Conservation (phyloP, 1,140 invertebrate species). For the Diorhabda elongata region DNA sequence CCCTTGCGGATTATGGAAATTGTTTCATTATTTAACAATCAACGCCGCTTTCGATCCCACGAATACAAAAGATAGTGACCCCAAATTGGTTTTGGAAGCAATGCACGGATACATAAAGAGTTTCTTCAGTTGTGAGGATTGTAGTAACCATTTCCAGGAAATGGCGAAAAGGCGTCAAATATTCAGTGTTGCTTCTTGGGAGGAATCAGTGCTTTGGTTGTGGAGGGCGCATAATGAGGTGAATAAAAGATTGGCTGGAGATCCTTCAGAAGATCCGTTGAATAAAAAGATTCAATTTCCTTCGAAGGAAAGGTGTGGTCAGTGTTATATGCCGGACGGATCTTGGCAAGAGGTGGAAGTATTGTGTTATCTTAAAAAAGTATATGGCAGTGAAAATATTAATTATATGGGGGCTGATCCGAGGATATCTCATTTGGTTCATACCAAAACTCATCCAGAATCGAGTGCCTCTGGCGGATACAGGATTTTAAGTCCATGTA, state of each 20-base stretch:
- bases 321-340: conserved; percentile 60
- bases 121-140: conserved; percentile 93
- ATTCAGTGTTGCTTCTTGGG: conserved; percentile 61
- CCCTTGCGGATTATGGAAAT: conserved; percentile 91
- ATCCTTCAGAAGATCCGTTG: conserved; percentile 84
- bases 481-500: no score
- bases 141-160: conserved; percentile 78
- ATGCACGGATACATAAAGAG: conserved; percentile 86
- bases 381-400: conserved; percentile 58
- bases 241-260: conserved; percentile 80
- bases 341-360: conserved; percentile 70
- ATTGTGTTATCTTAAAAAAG: conserved; percentile 66
- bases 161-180: conserved; percentile 71
- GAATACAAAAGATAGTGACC: conserved; percentile 49
- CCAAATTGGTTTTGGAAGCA: conserved; percentile 66
- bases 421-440: conserved; percentile 31
- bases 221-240: conserved; percentile 95
- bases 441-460: not conserved
- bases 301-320: conserved; percentile 59
- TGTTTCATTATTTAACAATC: conserved; percentile 92
- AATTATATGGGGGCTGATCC: conserved; percentile 43
- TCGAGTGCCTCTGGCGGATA: no score
- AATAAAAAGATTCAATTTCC: conserved; percentile 93
- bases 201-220: conserved; percentile 85
- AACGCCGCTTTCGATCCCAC: conserved; percentile 57